These are phyloP conservation scores for Drosophila kohkoa DNA, from an alignment of 1,140 invertebrate genomes.

Conservation along the genomic window DNA sequence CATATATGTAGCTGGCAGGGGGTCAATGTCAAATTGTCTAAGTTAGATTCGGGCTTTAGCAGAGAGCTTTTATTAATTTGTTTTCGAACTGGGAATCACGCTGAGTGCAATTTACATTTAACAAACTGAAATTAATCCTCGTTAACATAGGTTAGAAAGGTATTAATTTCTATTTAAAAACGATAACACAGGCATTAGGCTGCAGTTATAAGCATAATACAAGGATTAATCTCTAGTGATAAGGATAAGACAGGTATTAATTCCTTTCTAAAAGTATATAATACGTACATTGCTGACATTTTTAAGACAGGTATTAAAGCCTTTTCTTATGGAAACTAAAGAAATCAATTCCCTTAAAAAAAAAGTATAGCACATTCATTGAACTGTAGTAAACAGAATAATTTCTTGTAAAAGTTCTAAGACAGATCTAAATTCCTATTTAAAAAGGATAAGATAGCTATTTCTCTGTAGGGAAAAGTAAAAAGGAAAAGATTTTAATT, in stretches of 20 bases:
- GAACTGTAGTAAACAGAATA: no score
- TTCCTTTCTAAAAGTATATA: background rate
- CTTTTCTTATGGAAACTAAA: no score
- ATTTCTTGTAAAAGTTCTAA: no score
- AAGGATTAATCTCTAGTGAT: background rate
- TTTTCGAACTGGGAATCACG: background rate
- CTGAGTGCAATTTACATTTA: background rate
- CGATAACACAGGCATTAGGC: no score
- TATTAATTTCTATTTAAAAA: background rate
- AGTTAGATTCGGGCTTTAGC: background rate
- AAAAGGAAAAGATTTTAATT: no score
- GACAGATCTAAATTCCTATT: no score
- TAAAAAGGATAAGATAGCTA: no score
- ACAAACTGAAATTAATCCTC: background rate
- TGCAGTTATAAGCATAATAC: no score
- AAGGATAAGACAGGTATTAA: background rate
- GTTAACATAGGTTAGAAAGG: background rate
- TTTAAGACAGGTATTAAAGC: no score
- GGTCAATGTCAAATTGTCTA: background rate
- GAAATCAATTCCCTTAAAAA: no score
- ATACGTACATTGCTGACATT: background rate
- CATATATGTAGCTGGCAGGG: background rate
- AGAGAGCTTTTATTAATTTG: background rate
- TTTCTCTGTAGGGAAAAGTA: no score
- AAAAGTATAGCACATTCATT: no score